Conservation (phyloP, 2,797 vertebrate genomes). For the Pangasius djambal region DNA sequence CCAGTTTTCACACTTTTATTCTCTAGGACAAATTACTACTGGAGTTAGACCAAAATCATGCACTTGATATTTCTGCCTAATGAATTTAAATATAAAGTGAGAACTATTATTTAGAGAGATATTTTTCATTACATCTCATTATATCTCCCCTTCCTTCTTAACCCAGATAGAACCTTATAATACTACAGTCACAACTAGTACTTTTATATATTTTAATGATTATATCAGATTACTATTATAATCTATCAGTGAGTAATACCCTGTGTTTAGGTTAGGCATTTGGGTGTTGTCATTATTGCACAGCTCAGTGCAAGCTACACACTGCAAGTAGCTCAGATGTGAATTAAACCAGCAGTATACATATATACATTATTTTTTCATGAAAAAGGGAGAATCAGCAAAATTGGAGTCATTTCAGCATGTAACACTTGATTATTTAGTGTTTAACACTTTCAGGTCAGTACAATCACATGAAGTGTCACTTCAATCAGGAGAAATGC, state of each 20-base stretch:
- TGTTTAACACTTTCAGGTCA: not conserved
- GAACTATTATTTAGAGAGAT: not conserved
- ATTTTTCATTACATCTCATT: not conserved
- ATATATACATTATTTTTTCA: slow-evolving; percentile 2
- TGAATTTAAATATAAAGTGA: not conserved
- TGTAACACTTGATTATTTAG: not conserved
- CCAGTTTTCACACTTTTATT: not conserved
- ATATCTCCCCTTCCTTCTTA: not conserved
- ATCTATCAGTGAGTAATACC: slow-evolving; percentile 8
- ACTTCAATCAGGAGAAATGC: not conserved
- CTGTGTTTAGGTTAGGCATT: not conserved
- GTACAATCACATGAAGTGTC: not conserved
- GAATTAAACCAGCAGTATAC: slow-evolving; percentile 1
- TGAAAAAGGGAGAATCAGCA: not conserved
- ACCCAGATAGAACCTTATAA: not conserved
- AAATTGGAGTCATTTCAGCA: not conserved
- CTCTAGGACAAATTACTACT: not conserved
- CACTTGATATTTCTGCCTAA: not conserved
- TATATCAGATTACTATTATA: too few species aligned
- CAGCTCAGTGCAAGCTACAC: not conserved
- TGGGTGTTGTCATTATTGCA: not conserved
- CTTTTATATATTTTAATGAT: not conserved
- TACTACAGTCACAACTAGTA: not conserved
- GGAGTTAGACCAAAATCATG: not conserved
- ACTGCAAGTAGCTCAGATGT: not conserved